These are phyloP conservation scores for Acrocera orbiculus DNA, from an alignment of 2,888 invertebrate genomes.

Conservation along the genomic window DNA sequence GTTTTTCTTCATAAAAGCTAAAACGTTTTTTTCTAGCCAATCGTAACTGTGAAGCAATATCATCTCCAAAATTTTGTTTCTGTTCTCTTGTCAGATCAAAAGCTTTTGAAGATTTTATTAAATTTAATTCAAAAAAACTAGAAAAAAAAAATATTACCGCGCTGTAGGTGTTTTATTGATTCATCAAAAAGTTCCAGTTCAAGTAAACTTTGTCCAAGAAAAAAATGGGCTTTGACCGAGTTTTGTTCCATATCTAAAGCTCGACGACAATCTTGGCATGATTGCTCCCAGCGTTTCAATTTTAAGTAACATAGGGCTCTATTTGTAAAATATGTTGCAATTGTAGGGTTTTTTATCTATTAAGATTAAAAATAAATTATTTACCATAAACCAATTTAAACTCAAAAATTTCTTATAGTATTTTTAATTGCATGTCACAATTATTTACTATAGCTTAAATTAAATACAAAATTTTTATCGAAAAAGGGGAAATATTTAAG, in stretches of 20 bases:
- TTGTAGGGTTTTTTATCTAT: slow-evolving; percentile 85
- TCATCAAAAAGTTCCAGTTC: slow-evolving; percentile 85
- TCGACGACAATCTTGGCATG: slow-evolving; percentile 76
- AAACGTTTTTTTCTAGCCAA: slow-evolving; percentile 83
- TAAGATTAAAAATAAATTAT: too few species aligned
- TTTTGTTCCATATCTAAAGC: slow-evolving; percentile 85
- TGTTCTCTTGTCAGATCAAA: slow-evolving; percentile 86
- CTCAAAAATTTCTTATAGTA: too few species aligned
- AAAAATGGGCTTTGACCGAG: slow-evolving; percentile 91
- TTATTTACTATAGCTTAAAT: too few species aligned
- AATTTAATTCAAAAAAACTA: background rate
- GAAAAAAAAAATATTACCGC: slow-evolving; percentile 42
- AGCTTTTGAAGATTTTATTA: slow-evolving; percentile 33
- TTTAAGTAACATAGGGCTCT: slow-evolving; percentile 84
- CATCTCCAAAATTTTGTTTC: slow-evolving; percentile 92
- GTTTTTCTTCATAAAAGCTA: slow-evolving; percentile 79
- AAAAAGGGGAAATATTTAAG: too few species aligned
- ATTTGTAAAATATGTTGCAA: slow-evolving; percentile 88
- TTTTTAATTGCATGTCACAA: too few species aligned
- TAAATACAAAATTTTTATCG: too few species aligned
- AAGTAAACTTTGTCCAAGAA: slow-evolving; percentile 80
- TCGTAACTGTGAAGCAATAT: slow-evolving; percentile 80
- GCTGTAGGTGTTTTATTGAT: slow-evolving; percentile 87
- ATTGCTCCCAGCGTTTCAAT: slow-evolving; percentile 74
- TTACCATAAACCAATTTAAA: too few species aligned